These are phyloP conservation scores for Myotis vivesi DNA, from an alignment of 2,797 vertebrate genomes.

Conservation along the genomic window DNA sequence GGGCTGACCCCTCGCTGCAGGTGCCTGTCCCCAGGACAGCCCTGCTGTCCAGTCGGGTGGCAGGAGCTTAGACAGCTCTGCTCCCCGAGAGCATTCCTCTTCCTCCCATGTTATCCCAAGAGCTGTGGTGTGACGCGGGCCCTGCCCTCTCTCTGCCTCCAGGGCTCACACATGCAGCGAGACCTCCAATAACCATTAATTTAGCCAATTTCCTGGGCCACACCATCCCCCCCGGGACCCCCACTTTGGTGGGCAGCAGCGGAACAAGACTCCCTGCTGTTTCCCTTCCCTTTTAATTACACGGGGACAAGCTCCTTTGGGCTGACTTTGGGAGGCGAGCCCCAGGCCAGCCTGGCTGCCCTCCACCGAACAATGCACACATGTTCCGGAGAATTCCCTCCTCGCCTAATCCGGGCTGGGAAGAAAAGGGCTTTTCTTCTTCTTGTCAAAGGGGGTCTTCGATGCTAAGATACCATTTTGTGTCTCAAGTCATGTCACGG, in stretches of 20 bases:
- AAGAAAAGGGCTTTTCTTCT: constrained; percentile 84
- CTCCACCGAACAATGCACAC: constrained; percentile 80
- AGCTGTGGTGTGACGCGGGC: background rate
- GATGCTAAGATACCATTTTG: constrained; percentile 93
- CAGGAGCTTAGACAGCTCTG: background rate
- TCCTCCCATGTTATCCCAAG: background rate
- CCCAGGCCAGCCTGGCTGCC: constrained; percentile 70
- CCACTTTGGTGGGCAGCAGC: constrained; percentile 74
- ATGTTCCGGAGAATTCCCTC: constrained; percentile 84
- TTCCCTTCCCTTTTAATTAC: constrained; percentile 71
- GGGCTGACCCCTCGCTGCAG: constrained; percentile 19
- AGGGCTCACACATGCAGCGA: constrained; percentile 26
- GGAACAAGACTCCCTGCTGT: constrained; percentile 44
- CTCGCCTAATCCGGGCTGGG: constrained; percentile 79
- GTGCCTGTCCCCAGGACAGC: background rate
- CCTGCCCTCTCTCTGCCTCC: constrained; percentile 13
- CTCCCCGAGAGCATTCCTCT: background rate
- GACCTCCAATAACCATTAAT: constrained; percentile 68
- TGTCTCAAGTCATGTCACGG: constrained; percentile 95
- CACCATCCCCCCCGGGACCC: constrained; percentile 21
- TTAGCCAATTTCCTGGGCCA: constrained; percentile 66
- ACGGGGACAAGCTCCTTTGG: constrained; percentile 62
- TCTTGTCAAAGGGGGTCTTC: constrained; percentile 80
- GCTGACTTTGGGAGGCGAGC: constrained; percentile 71
- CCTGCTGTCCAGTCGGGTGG: background rate